Conservation (phyloP, 2,888 invertebrate genomes). For the Tiphia femorata region DNA sequence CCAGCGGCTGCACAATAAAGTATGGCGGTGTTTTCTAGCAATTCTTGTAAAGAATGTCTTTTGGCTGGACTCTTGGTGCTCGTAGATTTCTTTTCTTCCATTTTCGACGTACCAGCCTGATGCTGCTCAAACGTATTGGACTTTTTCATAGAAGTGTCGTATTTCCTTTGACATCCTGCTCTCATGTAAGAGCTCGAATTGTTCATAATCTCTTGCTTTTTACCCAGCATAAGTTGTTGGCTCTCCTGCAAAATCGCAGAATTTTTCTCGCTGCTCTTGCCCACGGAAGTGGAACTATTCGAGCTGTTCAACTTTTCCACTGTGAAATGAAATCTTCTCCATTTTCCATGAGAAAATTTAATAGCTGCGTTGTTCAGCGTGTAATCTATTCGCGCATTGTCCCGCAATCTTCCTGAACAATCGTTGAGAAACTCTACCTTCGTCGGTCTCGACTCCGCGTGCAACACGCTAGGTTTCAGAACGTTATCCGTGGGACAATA, state of each 20-base stretch:
- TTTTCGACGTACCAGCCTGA: background rate
- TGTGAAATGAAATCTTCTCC: constrained; percentile 33
- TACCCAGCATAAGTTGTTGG: background rate
- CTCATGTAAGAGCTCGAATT: too few relatives aligned
- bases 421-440: background rate
- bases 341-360: constrained; percentile 32
- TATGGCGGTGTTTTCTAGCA: constrained; percentile 60
- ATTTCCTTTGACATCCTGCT: background rate
- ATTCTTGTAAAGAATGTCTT: constrained; percentile 40
- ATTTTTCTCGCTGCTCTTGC: too few relatives aligned
- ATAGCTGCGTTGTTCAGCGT: constrained; percentile 11
- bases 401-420: background rate
- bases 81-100: background rate
- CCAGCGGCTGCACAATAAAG: constrained; percentile 63
- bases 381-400: too few relatives aligned
- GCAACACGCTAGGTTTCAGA: background rate
- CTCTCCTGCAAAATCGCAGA: background rate
- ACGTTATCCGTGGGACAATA: constrained; percentile 10
- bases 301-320: constrained; percentile 29
- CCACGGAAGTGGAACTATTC: background rate
- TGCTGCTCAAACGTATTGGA: background rate
- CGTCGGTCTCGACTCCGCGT: background rate
- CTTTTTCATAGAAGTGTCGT: background rate
- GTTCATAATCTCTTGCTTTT: background rate
- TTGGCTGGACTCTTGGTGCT: background rate